These are phyloP conservation scores for Hermaeophaga mercurialis DNA, from an alignment of 2,888 invertebrate genomes.

Conservation along the genomic window DNA sequence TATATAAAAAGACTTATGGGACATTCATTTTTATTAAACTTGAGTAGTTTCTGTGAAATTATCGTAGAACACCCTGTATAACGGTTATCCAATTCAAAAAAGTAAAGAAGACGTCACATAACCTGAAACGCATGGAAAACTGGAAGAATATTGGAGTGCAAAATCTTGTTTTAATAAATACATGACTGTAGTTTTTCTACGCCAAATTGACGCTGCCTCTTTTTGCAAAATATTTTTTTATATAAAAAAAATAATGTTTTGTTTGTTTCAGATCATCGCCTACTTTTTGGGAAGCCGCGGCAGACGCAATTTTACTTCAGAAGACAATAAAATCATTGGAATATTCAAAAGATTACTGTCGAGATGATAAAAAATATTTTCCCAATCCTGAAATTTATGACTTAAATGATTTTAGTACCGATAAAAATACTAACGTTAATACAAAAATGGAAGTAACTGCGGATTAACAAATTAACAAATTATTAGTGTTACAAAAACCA, in stretches of 20 bases:
- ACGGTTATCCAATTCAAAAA: too few species aligned
- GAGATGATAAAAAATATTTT: slow-evolving; percentile 48
- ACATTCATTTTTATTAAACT: too few species aligned
- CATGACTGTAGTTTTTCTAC: too few species aligned
- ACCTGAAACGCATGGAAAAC: too few species aligned
- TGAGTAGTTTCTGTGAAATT: too few species aligned
- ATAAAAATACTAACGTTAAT: not conserved
- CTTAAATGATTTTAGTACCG: not conserved
- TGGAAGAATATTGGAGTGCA: too few species aligned
- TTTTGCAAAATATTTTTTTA: not conserved
- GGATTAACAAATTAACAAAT: slow-evolving; percentile 6
- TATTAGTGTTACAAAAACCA: not conserved
- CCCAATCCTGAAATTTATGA: slow-evolving; percentile 8
- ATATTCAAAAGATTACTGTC: slow-evolving; percentile 46
- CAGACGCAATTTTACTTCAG: slow-evolving; percentile 65
- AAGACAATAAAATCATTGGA: slow-evolving; percentile 55
- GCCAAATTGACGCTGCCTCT: too few species aligned
- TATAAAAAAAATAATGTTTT: too few species aligned
- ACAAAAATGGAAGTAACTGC: slow-evolving; percentile 1
- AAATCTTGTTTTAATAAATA: too few species aligned
- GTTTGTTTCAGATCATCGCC: slow-evolving; percentile 58
- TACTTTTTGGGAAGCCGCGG: slow-evolving; percentile 67
- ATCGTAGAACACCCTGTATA: too few species aligned
- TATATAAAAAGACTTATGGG: too few species aligned
- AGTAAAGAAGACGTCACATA: too few species aligned